Evolutionary conservation across 1,140 invertebrate species (phyloP).

Genomic region (Drosophila bipectinata): DNA sequence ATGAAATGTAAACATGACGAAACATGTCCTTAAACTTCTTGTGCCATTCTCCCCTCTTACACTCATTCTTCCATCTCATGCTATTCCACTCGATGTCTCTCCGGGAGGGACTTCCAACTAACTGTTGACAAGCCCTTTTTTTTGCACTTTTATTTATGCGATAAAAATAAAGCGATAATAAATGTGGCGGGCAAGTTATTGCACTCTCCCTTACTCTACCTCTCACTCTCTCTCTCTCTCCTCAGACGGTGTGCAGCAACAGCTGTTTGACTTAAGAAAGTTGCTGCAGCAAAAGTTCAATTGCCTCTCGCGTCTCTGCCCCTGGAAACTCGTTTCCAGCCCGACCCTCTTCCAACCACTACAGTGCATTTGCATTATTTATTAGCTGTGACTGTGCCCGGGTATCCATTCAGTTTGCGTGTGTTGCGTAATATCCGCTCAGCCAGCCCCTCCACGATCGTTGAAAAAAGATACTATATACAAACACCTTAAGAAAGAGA

Average conservation of each 20-base stretch:
- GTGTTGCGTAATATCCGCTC: conserved; percentile 73
- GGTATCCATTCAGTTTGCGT: conserved; percentile 64
- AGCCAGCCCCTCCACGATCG: conserved; percentile 7
- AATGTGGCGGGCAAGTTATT: conserved; percentile 76
- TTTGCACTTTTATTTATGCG: conserved; percentile 74
- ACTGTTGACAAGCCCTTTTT: conserved; percentile 71
- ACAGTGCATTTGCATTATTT: conserved; percentile 76
- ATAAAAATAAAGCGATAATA: conserved; percentile 81
- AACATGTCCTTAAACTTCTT: conserved; percentile 73
- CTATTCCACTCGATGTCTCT: conserved; percentile 12
- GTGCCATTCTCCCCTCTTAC: conserved; percentile 11
- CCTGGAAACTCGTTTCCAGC: conserved; percentile 3
- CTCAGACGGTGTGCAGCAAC: conserved; percentile 37
- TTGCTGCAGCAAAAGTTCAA: conserved; percentile 71
- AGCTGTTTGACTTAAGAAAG: conserved; percentile 76
- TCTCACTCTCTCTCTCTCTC: conserved; percentile 7
- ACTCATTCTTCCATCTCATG: conserved; percentile 11
- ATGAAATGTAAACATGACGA: conserved; percentile 55
- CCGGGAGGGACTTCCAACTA: neutral
- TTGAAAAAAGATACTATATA: neutral
- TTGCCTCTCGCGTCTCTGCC: conserved; percentile 47
- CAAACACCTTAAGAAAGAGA: neutral
- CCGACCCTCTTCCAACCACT: neutral
- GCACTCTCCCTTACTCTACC: conserved; percentile 44
- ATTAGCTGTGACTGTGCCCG: conserved; percentile 67